A percentile compares a stretch with the other conserved stretches of the same genome.
Evolutionary conservation across 2,113 vertebrate species (phyloP).

Genomic region (Psettodes erumei): DNA sequence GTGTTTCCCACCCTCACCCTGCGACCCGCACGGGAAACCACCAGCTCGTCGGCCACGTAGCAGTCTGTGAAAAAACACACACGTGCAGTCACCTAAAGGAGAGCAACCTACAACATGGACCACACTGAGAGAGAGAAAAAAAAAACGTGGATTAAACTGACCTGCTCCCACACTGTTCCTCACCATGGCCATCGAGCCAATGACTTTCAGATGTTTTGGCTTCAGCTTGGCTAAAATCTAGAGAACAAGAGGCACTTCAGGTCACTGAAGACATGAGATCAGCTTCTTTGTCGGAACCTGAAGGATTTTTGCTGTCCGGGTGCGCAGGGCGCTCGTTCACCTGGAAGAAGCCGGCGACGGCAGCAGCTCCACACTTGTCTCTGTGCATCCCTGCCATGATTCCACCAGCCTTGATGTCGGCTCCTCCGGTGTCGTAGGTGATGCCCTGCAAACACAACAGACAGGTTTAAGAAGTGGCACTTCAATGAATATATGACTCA

Average conservation of each 20-base stretch:
- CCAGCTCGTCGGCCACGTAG: conserved; percentile 85
- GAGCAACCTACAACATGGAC: neutral
- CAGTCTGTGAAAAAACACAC: conserved; percentile 76
- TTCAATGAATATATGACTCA: neutral
- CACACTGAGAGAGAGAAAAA: neutral
- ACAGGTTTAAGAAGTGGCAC: too few relatives aligned
- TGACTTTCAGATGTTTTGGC: conserved; percentile 82
- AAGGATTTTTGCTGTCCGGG: neutral
- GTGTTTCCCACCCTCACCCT: conserved; percentile 86
- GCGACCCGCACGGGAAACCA: conserved; percentile 82
- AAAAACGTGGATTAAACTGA: conserved; percentile 46
- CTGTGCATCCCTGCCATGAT: conserved; percentile 88
- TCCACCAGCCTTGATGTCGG: conserved; percentile 87
- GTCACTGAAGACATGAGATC: neutral
- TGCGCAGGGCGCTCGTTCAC: conserved; percentile 38
- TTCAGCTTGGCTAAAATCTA: conserved; percentile 82
- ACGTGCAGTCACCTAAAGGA: neutral
- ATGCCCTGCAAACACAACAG: conserved; percentile 76
- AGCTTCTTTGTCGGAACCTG: neutral
- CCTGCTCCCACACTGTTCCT: conserved; percentile 88
- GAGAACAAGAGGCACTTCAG: neutral
- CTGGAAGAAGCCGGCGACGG: conserved; percentile 87
- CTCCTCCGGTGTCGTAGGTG: conserved; percentile 87
- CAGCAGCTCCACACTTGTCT: conserved; percentile 88
- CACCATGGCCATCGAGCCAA: conserved; percentile 86